Percentiles rank a stretch among this genome's conserved stretches.
phyloP scores from a whole-genome alignment of 1,140 invertebrate species.

The Heliconius congener region DNA sequence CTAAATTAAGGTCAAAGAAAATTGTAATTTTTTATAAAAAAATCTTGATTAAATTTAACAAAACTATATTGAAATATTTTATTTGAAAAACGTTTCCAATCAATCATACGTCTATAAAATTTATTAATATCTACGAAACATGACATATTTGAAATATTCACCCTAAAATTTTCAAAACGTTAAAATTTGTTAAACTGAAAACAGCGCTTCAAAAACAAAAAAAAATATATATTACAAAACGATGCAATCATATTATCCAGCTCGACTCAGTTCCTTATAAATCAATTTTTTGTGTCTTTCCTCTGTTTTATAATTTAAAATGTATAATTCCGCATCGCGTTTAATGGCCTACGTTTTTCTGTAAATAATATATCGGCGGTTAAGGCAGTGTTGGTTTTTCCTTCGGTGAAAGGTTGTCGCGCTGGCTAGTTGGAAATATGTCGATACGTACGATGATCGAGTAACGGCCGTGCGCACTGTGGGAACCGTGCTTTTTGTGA shows the following conservation, averaged over 20 bases:
- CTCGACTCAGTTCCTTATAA: background rate
- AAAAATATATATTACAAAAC: background rate
- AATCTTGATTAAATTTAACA: too few species aligned
- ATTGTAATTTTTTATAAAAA: too few species aligned
- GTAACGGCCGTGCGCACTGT: constrained; percentile 59
- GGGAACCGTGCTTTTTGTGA: constrained; percentile 64
- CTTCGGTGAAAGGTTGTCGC: constrained; percentile 72
- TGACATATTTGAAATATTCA: too few species aligned
- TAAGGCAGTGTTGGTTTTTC: constrained; percentile 77
- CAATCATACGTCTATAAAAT: too few species aligned
- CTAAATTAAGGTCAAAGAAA: too few species aligned
- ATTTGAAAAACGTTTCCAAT: too few species aligned
- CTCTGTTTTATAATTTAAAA: constrained; percentile 4
- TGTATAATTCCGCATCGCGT: constrained; percentile 30
- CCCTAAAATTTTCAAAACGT: too few species aligned
- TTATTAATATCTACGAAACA: too few species aligned
- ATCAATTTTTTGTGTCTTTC: constrained; percentile 1
- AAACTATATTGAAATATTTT: too few species aligned
- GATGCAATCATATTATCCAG: background rate
- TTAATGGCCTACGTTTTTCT: constrained; percentile 67
- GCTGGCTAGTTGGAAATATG: constrained; percentile 66
- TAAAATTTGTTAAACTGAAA: background rate
- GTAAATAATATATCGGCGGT: constrained; percentile 70
- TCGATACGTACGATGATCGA: constrained; percentile 62
- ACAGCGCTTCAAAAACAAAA: background rate